A percentile compares a stretch with the other conserved stretches of the same genome.
phyloP scores from a whole-genome alignment of 2,113 vertebrate genomes.

The Cephalophus harveyi region DNA sequence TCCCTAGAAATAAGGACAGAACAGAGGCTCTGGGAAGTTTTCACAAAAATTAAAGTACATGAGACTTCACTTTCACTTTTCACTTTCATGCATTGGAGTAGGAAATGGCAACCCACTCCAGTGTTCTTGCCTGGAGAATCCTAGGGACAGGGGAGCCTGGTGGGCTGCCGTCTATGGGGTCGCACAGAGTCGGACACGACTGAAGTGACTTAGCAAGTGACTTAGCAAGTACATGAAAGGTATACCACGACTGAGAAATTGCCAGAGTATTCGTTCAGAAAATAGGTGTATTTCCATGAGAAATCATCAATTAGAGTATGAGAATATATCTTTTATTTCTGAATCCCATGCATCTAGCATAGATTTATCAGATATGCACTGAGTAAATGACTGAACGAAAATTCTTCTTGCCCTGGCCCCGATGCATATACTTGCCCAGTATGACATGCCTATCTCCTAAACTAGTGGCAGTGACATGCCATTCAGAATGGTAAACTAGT shows the following conservation, averaged over 20 bases:
- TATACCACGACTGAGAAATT: neutral
- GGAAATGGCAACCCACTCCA: too few relatives aligned
- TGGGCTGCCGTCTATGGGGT: too few relatives aligned
- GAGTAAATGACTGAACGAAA: neutral
- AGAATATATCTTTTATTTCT: neutral
- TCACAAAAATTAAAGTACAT: neutral
- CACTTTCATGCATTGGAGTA: too few relatives aligned
- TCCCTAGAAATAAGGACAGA: slow-evolving; percentile 2
- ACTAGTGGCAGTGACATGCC: neutral
- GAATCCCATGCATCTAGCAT: neutral
- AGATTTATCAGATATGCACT: neutral
- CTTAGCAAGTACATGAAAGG: neutral
- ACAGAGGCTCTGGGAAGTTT: neutral
- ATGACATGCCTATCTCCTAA: neutral
- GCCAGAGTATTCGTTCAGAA: neutral
- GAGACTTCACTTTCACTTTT: neutral
- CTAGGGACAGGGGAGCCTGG: too few relatives aligned
- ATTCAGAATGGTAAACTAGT: neutral
- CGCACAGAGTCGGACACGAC: fast-evolving
- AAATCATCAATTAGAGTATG: neutral
- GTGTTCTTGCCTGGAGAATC: too few relatives aligned
- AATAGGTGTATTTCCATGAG: neutral
- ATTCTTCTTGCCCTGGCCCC: neutral
- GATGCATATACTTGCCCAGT: neutral
- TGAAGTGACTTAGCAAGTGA: too few relatives aligned